phyloP scores from a whole-genome alignment of 2,888 invertebrate genomes.

The Apoda limacodes region DNA sequence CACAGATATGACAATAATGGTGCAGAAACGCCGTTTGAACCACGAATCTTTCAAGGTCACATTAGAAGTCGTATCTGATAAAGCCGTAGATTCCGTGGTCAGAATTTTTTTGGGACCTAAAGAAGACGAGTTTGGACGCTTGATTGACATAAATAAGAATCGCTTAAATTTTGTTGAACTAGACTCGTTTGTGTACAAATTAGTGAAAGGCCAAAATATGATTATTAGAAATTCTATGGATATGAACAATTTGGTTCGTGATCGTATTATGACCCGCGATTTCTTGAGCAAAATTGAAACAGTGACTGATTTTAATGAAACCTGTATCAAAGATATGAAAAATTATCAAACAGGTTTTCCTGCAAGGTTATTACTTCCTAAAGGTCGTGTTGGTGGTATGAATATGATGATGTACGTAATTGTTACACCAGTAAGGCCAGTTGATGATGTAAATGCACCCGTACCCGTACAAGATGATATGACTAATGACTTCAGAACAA shows the following conservation, averaged over 20 bases:
- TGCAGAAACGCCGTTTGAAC: slow-evolving; percentile 73
- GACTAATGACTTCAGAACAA: slow-evolving; percentile 43
- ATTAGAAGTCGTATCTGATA: slow-evolving; percentile 67
- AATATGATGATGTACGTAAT: slow-evolving; percentile 74
- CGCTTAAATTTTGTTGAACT: slow-evolving; percentile 74
- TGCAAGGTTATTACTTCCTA: slow-evolving; percentile 77
- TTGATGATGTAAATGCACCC: slow-evolving; percentile 47
- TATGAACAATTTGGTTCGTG: slow-evolving; percentile 74
- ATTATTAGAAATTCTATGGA: slow-evolving; percentile 74
- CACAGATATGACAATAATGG: slow-evolving; percentile 60
- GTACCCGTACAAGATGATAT: slow-evolving; percentile 56
- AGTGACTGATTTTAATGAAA: slow-evolving; percentile 50
- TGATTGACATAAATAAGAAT: slow-evolving; percentile 69
- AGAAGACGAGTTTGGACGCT: slow-evolving; percentile 67
- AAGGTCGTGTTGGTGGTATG: slow-evolving; percentile 75
- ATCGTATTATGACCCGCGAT: slow-evolving; percentile 73
- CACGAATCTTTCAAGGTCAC: slow-evolving; percentile 73
- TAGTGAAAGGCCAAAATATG: slow-evolving; percentile 74
- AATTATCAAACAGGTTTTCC: slow-evolving; percentile 76
- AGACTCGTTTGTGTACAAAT: slow-evolving; percentile 71
- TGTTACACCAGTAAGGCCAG: slow-evolving; percentile 64
- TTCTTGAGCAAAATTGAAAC: slow-evolving; percentile 72
- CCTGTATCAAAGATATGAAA: slow-evolving; percentile 40
- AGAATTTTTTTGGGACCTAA: slow-evolving; percentile 79
- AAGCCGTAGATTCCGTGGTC: slow-evolving; percentile 69